Evolutionary conservation across 2,113 vertebrate species (phyloP).

Genomic region (Scytalopus superciliaris): DNA sequence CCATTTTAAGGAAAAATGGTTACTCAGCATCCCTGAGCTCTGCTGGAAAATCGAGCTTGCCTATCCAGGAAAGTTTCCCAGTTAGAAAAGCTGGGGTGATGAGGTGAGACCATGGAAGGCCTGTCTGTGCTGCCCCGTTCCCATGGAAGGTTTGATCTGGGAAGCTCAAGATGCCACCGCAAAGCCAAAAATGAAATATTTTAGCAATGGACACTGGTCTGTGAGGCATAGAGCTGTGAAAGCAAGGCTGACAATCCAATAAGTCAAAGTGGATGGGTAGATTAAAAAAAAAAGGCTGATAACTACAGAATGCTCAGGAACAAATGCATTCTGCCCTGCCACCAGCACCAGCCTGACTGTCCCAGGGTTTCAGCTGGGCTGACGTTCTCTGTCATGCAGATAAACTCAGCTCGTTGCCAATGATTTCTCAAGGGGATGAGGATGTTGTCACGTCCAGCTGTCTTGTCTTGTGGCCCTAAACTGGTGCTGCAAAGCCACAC

Average conservation of each 20-base stretch:
- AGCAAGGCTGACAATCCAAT: background rate
- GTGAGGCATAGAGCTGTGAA: background rate
- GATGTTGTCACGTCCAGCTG: background rate
- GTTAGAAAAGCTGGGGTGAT: background rate
- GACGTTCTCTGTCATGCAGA: background rate
- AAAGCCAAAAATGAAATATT: background rate
- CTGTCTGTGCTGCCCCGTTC: background rate
- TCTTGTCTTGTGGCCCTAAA: background rate
- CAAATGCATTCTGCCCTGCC: background rate
- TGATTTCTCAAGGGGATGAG: background rate
- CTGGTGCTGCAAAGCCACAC: background rate
- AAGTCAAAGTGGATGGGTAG: background rate
- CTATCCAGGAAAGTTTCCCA: background rate
- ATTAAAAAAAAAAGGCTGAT: background rate
- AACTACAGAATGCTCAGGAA: background rate
- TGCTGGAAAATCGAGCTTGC: background rate
- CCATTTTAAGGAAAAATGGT: background rate
- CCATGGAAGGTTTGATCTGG: background rate
- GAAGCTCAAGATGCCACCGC: background rate
- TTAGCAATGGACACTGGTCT: background rate
- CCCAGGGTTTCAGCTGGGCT: background rate
- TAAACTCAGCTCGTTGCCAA: background rate
- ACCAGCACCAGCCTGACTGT: background rate
- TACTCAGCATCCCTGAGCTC: background rate
- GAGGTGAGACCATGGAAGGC: background rate